Evolutionary conservation across 2,113 vertebrate genomes (phyloP), one percentile per base, ranked within the genome.

Genomic region (Pterophyllum scalare): DNA sequence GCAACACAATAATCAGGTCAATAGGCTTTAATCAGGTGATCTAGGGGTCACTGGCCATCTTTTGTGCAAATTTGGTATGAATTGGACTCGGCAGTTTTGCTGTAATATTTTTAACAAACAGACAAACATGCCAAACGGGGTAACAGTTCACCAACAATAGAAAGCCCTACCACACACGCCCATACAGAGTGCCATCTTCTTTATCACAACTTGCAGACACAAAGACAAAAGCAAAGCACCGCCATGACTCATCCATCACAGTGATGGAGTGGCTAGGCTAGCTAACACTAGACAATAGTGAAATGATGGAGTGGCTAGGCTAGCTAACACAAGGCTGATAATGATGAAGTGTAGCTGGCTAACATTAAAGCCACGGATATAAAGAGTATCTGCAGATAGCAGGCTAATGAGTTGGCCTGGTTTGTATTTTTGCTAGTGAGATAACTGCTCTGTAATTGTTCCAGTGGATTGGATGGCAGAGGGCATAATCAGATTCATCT

Each of bases 241-340:
- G n/a, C 64, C 56, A 7, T 76, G 74, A 76, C 70, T 49, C 79
- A 77, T 87, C 62, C 1, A 85, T 89, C 91, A 85, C 52, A 49
- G 58, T 87, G 91, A 92, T 64, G 40, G 77, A 64, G 74, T 4
- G 72, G 86, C 28, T 60, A 49, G 60, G 56, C 81, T 79, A 54
- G 57, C 83, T 22, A 60, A 84, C 38, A n/a, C 24, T 13, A 40
- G 43, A 79, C 57, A 17, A 49, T 65, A 35, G 75, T 46, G 19
- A 65, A 35, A 75, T 87, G 82, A 87, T 82, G 70, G 59, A 87
- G 78, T 6, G 40, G 80, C 38, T 81, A 59, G 4, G 54, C 60
- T 79, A 77, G 79, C 74, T 14, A 80, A 62, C 72, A 28, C 28
- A 20, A 65, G 33, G 77, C 59, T 82, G 77, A 65, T 56, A 77